Evolutionary conservation across 1,140 invertebrate species (phyloP), one percentile per base, ranked within the genome.

Genomic region (Drosophila sulfurigaster): DNA sequence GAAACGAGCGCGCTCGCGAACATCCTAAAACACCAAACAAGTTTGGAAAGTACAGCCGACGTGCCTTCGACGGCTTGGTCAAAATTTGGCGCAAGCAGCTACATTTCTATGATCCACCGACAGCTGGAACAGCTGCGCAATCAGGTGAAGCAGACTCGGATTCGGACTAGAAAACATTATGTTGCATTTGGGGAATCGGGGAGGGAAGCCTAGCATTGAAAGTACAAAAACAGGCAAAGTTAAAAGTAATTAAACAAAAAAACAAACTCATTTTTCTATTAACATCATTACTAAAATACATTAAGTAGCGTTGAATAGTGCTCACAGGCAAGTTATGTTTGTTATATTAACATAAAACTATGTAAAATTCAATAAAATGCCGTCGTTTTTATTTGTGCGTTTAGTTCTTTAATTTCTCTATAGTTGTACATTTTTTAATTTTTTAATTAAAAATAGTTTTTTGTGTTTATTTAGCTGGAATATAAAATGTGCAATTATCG

Each of bases 11-110:
- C 32, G 93, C 93, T 28, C 94, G 94, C 57, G 94, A 95, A 10
- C 95, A 98, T 94, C 98, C 98, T 10, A 95, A 94, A 82, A 99
- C 98, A 13, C 98, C 98, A 1, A 96, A 97, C 74, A 98, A 98
- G 92, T 94, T 95, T 92, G 88, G 95, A 41, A 98, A 98, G 92
- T 98, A 98, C 92, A 98, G 97, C 85, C 94, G 98, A 49, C 94
- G 98, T 81, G 97, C 96, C 6, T 99, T 97, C 95, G 98, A 99
- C 92, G 96, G 95, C 10, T 94, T 98, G 75, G 95, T 99, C 0
- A 96, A 95, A 92, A 94, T 96, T 51, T 99, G 98, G 98, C 94
- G 97, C 46, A 95, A 96, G 85, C 94, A 96, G 75, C 93, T 99
- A 25, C 98, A 99, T 91, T 93, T 94, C 72, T 99, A 95, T 94